Base-by-base conservation (phyloP, 1,140 invertebrate genomes). In the Conus betulinus region DNA sequence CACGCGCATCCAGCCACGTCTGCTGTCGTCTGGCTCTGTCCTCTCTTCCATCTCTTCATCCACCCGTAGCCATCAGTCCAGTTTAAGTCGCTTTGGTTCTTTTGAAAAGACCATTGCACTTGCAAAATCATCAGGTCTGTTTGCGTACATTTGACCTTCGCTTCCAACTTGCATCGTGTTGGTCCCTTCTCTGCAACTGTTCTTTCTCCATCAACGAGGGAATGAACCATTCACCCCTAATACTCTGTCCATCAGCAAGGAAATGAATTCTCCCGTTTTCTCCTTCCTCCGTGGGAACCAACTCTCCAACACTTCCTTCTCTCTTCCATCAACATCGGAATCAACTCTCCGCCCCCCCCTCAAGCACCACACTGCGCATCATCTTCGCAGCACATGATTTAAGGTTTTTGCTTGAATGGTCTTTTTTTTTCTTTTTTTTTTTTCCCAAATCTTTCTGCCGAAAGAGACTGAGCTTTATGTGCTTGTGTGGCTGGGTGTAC, bases 41-140 rank as follows among this genome's bases (percentile, higher is more conserved):
- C 25, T 25, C 55, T 27, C 82, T 23, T 67, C 57, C 82, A 84
- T 84, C 82, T 53, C 60, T 39, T 51, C 82, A 83, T 55, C 81
- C 55, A 83, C 81, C 55, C 52, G 39, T 39, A 39, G 39, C 39
- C 39, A 55, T 78, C 57, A 60, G 57, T 60, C 57, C 57, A 60
- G 57, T 60, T 60, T 60, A 11, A 71, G 67, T 13, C 20, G 67
- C 67, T 20, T 71, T 71, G 67, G 67, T 71, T 63, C 67, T 20
- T 71, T 71, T 71, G 20, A 71, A 71, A 71, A 71, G 67, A 71
- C 20, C 17, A 71, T 20, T 60, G 57, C 57, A 5, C 57, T 39
- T 60, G 57, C 57, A 11, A 60, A 60, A 60, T 60, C 57, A 60
- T 11, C 67, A 13, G 11, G 20, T 20, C 67, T 6, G 20, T n/a